Evolutionary conservation across 2,113 vertebrate genomes (phyloP).

Genomic region (Hydrochoerus hydrochaeris): DNA sequence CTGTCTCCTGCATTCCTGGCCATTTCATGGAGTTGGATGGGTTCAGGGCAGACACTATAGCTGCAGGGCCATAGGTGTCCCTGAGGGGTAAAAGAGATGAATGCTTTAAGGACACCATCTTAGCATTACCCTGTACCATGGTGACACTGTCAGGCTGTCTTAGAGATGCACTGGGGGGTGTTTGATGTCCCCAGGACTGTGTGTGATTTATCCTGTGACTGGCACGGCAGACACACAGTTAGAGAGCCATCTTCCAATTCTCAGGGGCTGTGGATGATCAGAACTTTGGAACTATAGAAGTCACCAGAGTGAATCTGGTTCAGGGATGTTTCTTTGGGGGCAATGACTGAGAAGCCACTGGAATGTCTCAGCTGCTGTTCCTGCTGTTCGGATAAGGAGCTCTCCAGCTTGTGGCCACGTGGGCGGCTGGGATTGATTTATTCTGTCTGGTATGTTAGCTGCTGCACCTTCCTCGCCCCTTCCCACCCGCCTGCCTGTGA

Average conservation of each 20-base stretch:
- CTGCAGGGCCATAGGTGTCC: neutral
- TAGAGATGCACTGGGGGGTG: too few species aligned
- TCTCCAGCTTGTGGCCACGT: constrained; percentile 57
- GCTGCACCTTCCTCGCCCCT: neutral
- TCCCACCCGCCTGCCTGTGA: neutral
- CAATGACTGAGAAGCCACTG: neutral
- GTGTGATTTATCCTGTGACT: too few species aligned
- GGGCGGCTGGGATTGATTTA: constrained; percentile 41
- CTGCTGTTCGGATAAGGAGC: neutral
- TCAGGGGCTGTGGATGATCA: neutral
- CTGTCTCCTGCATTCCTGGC: neutral
- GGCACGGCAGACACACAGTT: neutral
- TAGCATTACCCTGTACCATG: neutral
- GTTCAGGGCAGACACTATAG: neutral
- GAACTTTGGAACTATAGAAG: neutral
- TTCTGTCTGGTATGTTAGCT: constrained; percentile 52
- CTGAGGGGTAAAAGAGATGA: neutral
- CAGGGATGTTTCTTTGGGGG: neutral
- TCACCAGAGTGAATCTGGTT: neutral
- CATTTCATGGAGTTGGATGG: neutral
- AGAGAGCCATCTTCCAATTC: neutral
- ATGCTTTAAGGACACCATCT: neutral
- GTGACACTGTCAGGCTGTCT: neutral
- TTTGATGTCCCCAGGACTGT: neutral
- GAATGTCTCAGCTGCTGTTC: constrained; percentile 29